Conservation (phyloP, 2,797 vertebrate species). For the Dendrocincla tyrannina region DNA sequence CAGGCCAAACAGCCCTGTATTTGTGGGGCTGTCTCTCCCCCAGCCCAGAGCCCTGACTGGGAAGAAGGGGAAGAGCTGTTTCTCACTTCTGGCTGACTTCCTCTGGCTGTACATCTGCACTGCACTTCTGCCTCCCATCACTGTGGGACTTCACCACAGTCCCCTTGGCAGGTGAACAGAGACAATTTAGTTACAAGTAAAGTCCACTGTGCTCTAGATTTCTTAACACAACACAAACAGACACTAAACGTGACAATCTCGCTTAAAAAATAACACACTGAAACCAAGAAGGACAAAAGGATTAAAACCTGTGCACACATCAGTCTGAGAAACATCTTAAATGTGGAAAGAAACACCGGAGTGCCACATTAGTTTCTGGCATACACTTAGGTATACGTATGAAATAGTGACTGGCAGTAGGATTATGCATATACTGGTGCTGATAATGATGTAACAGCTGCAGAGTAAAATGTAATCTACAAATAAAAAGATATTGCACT, state of each 20-base stretch:
- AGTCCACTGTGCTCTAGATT: slow-evolving; percentile 49
- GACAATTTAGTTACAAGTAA: slow-evolving; percentile 14
- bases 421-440: slow-evolving; percentile 50
- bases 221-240: slow-evolving; percentile 13
- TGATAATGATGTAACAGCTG: slow-evolving; percentile 32
- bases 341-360: neutral
- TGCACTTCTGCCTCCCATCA: neutral
- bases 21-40: neutral
- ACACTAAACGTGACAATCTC: slow-evolving; percentile 19
- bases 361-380: slow-evolving; percentile 14
- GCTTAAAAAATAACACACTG: neutral
- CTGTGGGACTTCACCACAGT: neutral
- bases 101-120: slow-evolving; percentile 2
- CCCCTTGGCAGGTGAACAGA: slow-evolving; percentile 34
- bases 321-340: slow-evolving; percentile 34
- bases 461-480: slow-evolving; percentile 46
- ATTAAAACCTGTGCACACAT: slow-evolving; percentile 1
- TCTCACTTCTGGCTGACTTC: slow-evolving; percentile 36
- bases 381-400: neutral
- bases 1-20: neutral
- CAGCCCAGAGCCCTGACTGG: neutral
- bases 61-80: slow-evolving; percentile 1
- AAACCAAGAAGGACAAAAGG: slow-evolving; percentile 23
- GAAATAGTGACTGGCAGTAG: slow-evolving; percentile 51
- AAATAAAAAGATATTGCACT: slow-evolving; percentile 34